A percentile compares a stretch with the other conserved stretches of the same genome.
These are phyloP conservation scores for Cryptoprocta ferox DNA, from an alignment of 2,797 vertebrate species.

Conservation along the genomic window DNA sequence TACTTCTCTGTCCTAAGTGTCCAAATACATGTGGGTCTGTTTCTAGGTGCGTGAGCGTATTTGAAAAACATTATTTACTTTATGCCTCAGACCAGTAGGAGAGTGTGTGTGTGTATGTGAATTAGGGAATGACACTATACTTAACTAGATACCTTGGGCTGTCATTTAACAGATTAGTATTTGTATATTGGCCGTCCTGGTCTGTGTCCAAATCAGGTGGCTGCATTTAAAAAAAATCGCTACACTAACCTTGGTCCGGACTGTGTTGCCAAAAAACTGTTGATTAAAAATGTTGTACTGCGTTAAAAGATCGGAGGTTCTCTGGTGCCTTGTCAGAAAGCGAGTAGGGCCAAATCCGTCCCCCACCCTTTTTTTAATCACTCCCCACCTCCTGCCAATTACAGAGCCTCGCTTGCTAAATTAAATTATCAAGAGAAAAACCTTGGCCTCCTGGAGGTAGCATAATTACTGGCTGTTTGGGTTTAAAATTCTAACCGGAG, in stretches of 20 bases:
- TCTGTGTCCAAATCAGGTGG: not conserved
- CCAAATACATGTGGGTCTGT: not conserved
- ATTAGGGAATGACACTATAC: slow-evolving; percentile 7
- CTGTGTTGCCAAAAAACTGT: not conserved
- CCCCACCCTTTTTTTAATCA: not conserved
- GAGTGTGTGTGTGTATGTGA: too few species aligned
- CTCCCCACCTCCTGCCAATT: not conserved
- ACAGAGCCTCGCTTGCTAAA: slow-evolving; percentile 22
- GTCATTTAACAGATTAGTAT: slow-evolving; percentile 26
- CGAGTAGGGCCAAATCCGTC: not conserved
- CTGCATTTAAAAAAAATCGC: slow-evolving; percentile 9
- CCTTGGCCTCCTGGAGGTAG: not conserved
- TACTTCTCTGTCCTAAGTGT: not conserved
- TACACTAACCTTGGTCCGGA: not conserved
- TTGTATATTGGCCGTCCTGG: slow-evolving; percentile 32
- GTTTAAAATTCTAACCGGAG: slow-evolving; percentile 51
- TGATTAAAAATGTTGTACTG: not conserved
- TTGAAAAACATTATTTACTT: slow-evolving; percentile 46
- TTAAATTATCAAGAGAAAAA: slow-evolving; percentile 54
- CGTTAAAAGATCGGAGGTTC: slow-evolving; percentile 10
- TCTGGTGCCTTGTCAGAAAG: slow-evolving; percentile 18
- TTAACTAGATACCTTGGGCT: not conserved
- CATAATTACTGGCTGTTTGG: slow-evolving; percentile 48
- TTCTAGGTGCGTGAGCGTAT: slow-evolving; percentile 40
- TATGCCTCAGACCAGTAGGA: not conserved